Evolutionary conservation across 2,888 invertebrate genomes (phyloP).

Genomic region (Hydrotaea cyrtoneurina): DNA sequence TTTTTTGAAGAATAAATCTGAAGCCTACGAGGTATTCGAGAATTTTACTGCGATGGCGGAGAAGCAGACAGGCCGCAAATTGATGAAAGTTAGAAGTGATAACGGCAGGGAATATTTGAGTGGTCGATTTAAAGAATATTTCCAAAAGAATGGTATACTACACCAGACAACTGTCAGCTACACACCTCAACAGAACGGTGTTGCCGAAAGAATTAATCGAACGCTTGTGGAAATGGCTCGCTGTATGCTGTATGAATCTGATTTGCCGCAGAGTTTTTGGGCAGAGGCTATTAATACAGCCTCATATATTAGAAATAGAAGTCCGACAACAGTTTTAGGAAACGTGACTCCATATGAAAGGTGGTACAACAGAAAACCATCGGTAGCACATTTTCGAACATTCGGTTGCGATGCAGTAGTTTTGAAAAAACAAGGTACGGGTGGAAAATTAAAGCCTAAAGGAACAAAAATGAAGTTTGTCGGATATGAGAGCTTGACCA

Average conservation of each 20-base stretch:
- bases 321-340: slow-evolving; percentile 55
- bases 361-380: slow-evolving; percentile 58
- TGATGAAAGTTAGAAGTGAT: slow-evolving; percentile 51
- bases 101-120: slow-evolving; percentile 41
- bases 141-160: slow-evolving; percentile 8
- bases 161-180: slow-evolving; percentile 62
- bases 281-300: slow-evolving; percentile 65
- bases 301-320: slow-evolving; percentile 55
- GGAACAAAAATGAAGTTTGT: too few species aligned
- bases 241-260: slow-evolving; percentile 70
- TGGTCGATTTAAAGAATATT: background rate
- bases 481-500: too few species aligned
- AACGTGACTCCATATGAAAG: slow-evolving; percentile 65
- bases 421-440: too few species aligned
- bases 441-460: too few species aligned
- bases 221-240: slow-evolving; percentile 72
- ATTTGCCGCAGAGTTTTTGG: slow-evolving; percentile 69
- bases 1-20: slow-evolving; percentile 51
- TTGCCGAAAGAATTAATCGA: slow-evolving; percentile 27
- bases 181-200: slow-evolving; percentile 67
- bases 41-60: slow-evolving; percentile 54
- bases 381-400: too few species aligned
- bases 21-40: slow-evolving; percentile 48
- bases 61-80: slow-evolving; percentile 48
- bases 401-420: too few species aligned